Percentiles rank a stretch among this genome's conserved stretches.
Evolutionary conservation across 2,888 invertebrate genomes (phyloP).

Genomic region (Micoletzkya japonica): DNA sequence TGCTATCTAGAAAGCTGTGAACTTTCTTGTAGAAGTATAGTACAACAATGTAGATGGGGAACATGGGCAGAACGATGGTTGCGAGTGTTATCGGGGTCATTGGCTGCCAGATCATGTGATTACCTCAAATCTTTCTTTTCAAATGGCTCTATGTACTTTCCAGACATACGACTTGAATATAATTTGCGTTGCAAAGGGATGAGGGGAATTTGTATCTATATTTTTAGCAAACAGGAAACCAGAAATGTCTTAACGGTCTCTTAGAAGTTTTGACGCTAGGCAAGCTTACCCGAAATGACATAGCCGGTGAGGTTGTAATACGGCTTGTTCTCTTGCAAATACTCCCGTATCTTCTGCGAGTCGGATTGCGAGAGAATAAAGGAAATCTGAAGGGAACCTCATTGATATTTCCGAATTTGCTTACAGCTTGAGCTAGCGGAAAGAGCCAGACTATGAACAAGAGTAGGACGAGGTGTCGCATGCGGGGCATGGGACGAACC

Average conservation of each 20-base stretch:
- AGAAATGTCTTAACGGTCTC: no score
- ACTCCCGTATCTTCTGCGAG: conserved; percentile 34
- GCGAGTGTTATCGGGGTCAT: conserved; percentile 44
- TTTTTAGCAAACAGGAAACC: no score
- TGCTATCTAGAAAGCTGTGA: conserved; percentile 26
- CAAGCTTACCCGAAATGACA: conserved; percentile 10
- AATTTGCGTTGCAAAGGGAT: no score
- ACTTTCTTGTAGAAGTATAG: conserved; percentile 45
- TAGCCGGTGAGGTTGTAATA: conserved; percentile 34
- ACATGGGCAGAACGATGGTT: conserved; percentile 51
- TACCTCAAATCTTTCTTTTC: conserved; percentile 42
- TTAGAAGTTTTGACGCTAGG: no score
- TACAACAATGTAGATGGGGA: conserved; percentile 46
- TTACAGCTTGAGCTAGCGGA: conserved; percentile 15
- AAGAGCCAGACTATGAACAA: conserved; percentile 18
- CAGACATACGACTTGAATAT: no score
- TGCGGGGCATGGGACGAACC: conserved; percentile 40
- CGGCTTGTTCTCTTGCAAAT: conserved; percentile 35
- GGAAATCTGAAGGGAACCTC: conserved; percentile 40
- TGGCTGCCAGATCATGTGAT: conserved; percentile 44
- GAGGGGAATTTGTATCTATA: no score
- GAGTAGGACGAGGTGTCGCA: background rate
- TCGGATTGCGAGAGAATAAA: conserved; percentile 50
- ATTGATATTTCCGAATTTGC: no score
- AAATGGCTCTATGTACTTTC: no score